Conservation (phyloP, 1,140 invertebrate species). For the Microplitis demolitor region DNA sequence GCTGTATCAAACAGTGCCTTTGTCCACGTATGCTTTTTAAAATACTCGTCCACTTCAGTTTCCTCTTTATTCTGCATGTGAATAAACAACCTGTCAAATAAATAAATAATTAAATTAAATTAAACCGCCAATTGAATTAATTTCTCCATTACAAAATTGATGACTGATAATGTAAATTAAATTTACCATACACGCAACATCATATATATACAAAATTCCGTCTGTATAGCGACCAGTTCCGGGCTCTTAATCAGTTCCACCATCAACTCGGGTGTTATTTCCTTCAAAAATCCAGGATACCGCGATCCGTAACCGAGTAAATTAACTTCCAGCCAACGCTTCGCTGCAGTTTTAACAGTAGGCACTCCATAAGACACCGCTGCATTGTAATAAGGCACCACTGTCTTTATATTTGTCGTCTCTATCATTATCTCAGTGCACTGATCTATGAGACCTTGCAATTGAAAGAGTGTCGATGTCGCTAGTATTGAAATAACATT, state of each 20-base stretch:
- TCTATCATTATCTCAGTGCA: constrained; percentile 79
- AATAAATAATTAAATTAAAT: constrained; percentile 12
- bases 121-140: no score
- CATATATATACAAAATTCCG: constrained; percentile 80
- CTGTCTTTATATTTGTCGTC: constrained; percentile 74
- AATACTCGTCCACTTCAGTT: constrained; percentile 58
- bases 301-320: constrained; percentile 67
- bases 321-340: constrained; percentile 75
- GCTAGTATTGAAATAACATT: constrained; percentile 75
- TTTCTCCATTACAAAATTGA: no score
- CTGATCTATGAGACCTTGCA: constrained; percentile 78
- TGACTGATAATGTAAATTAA: background rate
- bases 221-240: constrained; percentile 78
- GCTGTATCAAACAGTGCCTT: constrained; percentile 66
- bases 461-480: constrained; percentile 77
- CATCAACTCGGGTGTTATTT: constrained; percentile 72
- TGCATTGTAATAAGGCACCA: constrained; percentile 72
- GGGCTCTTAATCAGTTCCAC: constrained; percentile 68
- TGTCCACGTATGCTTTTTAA: constrained; percentile 50
- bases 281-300: constrained; percentile 63
- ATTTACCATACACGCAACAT: constrained; percentile 72
- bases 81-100: constrained; percentile 46
- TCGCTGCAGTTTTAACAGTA: constrained; percentile 67
- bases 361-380: constrained; percentile 71
- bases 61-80: constrained; percentile 47